phyloP scores from a whole-genome alignment of 2,797 vertebrate species.

The Cephalopachus bancanus region DNA sequence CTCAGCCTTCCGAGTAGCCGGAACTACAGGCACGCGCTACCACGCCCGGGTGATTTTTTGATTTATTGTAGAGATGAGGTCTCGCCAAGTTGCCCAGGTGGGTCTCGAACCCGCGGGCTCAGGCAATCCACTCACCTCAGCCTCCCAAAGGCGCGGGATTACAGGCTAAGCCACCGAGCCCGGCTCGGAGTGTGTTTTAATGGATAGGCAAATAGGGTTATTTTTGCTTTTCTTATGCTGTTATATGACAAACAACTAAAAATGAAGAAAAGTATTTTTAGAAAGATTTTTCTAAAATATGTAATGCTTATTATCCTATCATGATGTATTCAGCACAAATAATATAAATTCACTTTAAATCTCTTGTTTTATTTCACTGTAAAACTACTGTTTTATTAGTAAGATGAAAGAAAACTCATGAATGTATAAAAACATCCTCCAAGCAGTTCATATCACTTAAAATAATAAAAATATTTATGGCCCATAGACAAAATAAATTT shows the following conservation, averaged over 20 bases:
- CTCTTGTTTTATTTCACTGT: slow-evolving; percentile 9
- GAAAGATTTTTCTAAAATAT: not conserved
- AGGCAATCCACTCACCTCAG: no score
- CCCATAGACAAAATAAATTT: not conserved
- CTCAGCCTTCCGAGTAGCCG: no score
- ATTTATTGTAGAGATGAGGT: no score
- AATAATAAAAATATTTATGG: slow-evolving; percentile 58
- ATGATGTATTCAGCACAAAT: not conserved
- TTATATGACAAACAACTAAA: not conserved
- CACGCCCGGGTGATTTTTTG: no score
- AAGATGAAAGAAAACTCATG: not conserved
- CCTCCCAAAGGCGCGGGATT: no score
- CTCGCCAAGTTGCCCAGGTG: no score
- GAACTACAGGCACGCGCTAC: no score
- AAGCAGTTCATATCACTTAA: not conserved
- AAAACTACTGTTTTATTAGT: not conserved
- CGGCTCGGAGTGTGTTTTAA: not conserved
- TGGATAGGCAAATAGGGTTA: not conserved
- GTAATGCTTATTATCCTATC: slow-evolving; percentile 33
- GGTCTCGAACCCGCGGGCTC: no score
- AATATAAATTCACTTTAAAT: not conserved
- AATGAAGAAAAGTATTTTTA: slow-evolving; percentile 39
- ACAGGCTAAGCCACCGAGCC: no score
- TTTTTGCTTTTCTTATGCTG: slow-evolving; percentile 4
- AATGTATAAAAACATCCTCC: not conserved